These are phyloP conservation scores for Xestia xanthographa DNA, from an alignment of 2,888 invertebrate genomes.

Conservation along the genomic window DNA sequence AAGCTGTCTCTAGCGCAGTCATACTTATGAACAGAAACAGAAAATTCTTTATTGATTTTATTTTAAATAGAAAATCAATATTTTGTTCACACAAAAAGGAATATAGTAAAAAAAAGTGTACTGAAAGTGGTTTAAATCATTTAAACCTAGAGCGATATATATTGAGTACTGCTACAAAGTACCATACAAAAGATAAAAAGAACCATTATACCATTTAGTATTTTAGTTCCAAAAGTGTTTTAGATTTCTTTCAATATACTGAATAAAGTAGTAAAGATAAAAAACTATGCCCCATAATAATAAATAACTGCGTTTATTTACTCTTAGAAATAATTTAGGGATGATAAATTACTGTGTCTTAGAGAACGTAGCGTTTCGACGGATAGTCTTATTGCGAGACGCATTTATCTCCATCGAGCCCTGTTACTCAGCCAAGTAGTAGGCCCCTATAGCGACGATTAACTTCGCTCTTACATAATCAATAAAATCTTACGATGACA, in stretches of 20 bases:
- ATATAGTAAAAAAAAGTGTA: background rate
- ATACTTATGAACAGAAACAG: conserved; percentile 21
- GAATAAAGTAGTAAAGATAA: conserved; percentile 64
- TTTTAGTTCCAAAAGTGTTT: conserved; percentile 48
- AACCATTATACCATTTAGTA: conserved; percentile 31
- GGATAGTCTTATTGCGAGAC: conserved; percentile 3
- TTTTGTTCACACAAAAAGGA: conserved; percentile 6
- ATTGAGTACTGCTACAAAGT: conserved; percentile 16
- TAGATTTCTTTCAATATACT: conserved; percentile 47
- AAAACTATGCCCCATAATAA: conserved; percentile 60
- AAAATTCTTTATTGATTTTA: conserved; percentile 27
- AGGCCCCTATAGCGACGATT: conserved; percentile 7
- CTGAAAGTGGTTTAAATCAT: conserved; percentile 21
- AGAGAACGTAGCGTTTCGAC: conserved; percentile 21
- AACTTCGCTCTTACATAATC: conserved; percentile 18
- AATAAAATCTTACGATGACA: conserved; percentile 64
- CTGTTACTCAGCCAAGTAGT: background rate
- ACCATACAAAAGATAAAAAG: conserved; percentile 38
- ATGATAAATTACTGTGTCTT: conserved; percentile 38
- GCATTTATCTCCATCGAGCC: conserved; percentile 14
- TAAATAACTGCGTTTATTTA: conserved; percentile 63
- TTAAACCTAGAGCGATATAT: conserved; percentile 28
- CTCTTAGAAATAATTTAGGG: conserved; percentile 63
- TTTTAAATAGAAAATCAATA: conserved; percentile 47
- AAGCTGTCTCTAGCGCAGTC: conserved; percentile 40